Evolutionary conservation across 1,140 invertebrate genomes (phyloP), one percentile per base, ranked within the genome.

Genomic region (Trichoplusia ni): DNA sequence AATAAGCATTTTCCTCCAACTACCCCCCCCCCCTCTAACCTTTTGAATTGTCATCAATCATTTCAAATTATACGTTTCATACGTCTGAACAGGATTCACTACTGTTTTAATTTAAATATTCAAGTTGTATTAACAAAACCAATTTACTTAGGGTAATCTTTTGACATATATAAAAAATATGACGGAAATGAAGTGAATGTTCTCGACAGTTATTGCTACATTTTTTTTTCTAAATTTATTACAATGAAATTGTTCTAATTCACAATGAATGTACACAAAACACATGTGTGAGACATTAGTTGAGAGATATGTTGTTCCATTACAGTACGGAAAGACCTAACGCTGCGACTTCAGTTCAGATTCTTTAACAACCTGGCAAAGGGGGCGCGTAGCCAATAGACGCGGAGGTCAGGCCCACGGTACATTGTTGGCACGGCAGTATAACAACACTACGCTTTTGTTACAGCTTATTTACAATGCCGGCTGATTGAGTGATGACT

Each of bases 281-380:
- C 35, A 66, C 56, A 59, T 46, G 29, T 64, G 56, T 60, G 35
- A 7, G 9, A 66, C 66, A 56, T 42, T 75, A 74, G 75, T 70
- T 63, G 74, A 78, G 74, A 77, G 77, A 79, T 84, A 64, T 84
- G 81, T 91, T 90, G 90, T 91, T 86, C 82, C 78, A 85, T 92
- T 94, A 92, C 95, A 97, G 96, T 96, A 95, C 95, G 96, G 94
- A 96, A 96, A 96, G 95, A 96, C 93, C 94, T 96, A 94, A 95
- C 95, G 92, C 94, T 96, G 94, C 95, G 95, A 93, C 95, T 96
- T 92, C 95, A 95, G 93, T 96, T 96, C 95, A 95, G 95, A 94
- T 96, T 97, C 94, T 96, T 96, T 95, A 96, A 96, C 94, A 95
- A 95, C 93, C 94, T 95, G 91, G 94, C 94, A 92, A 95, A 95